Evolutionary conservation across 2,113 vertebrate species (phyloP).

Genomic region (Lates calcarifer): DNA sequence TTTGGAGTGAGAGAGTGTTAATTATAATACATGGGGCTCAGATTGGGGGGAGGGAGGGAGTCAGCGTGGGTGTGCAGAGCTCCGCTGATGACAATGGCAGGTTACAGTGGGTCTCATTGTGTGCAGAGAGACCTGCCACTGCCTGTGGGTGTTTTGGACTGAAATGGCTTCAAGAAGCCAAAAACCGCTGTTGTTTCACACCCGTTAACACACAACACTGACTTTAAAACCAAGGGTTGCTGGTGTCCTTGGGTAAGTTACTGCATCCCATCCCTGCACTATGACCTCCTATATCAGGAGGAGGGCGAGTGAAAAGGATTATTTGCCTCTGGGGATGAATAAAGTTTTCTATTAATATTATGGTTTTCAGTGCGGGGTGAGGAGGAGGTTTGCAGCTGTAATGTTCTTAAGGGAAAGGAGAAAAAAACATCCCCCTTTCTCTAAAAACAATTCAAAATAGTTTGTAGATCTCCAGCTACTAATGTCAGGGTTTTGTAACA

Average conservation of each 20-base stretch:
- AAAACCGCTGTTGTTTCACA: conserved; percentile 27
- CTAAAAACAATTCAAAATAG: neutral
- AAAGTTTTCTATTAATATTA: conserved; percentile 33
- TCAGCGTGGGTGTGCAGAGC: conserved; percentile 6
- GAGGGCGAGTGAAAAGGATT: conserved; percentile 2
- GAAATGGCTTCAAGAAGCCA: conserved; percentile 14
- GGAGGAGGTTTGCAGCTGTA: conserved; percentile 4
- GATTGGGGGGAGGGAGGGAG: neutral
- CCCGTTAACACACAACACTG: conserved; percentile 30
- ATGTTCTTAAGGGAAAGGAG: neutral
- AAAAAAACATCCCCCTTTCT: neutral
- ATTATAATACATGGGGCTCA: conserved; percentile 36
- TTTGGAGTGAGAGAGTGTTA: conserved; percentile 39
- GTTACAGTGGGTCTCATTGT: conserved; percentile 40
- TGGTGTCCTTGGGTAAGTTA: conserved; percentile 27
- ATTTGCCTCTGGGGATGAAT: conserved; percentile 49
- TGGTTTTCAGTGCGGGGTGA: conserved; percentile 24
- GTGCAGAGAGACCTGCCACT: conserved; percentile 4
- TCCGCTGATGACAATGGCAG: conserved; percentile 43
- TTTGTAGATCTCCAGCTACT: conserved; percentile 23
- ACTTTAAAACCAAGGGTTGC: neutral
- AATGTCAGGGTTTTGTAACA: conserved; percentile 7
- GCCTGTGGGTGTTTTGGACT: conserved; percentile 29
- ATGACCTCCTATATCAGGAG: conserved; percentile 46
- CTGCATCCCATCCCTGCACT: conserved; percentile 30